phyloP scores from a whole-genome alignment of 1,140 invertebrate genomes.

The Apis dorsata region DNA sequence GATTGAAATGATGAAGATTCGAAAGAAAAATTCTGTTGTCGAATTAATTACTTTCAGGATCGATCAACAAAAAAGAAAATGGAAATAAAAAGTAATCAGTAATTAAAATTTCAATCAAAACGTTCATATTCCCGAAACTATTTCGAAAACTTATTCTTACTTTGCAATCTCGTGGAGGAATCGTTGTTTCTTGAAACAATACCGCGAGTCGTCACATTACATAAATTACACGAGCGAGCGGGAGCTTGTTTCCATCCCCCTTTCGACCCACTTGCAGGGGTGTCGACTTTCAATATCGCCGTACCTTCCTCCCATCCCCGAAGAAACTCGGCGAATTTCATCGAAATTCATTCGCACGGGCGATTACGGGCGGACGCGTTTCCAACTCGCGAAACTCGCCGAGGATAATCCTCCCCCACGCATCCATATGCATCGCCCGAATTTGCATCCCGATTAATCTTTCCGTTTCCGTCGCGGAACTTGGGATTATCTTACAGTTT shows the following conservation, averaged over 20 bases:
- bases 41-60: no score
- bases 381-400: slow-evolving; percentile 11
- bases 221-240: slow-evolving; percentile 26
- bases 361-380: neutral
- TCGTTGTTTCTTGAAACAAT: neutral
- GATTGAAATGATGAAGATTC: no score
- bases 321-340: slow-evolving; percentile 27
- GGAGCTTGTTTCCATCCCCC: neutral
- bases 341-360: slow-evolving; percentile 41
- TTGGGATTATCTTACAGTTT: neutral
- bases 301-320: neutral
- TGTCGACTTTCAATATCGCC: slow-evolving; percentile 12
- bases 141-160: neutral
- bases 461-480: neutral
- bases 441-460: slow-evolving; percentile 55
- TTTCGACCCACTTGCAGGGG: slow-evolving; percentile 21
- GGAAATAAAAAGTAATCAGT: no score
- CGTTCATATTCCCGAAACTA: no score
- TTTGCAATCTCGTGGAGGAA: neutral
- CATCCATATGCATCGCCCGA: slow-evolving; percentile 49
- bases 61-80: no score
- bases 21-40: no score
- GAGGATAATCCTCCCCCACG: neutral
- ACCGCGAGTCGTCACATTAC: neutral
- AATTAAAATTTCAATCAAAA: no score